Evolutionary conservation across 2,113 vertebrate species (phyloP).

Genomic region (Zosterops japonicus): DNA sequence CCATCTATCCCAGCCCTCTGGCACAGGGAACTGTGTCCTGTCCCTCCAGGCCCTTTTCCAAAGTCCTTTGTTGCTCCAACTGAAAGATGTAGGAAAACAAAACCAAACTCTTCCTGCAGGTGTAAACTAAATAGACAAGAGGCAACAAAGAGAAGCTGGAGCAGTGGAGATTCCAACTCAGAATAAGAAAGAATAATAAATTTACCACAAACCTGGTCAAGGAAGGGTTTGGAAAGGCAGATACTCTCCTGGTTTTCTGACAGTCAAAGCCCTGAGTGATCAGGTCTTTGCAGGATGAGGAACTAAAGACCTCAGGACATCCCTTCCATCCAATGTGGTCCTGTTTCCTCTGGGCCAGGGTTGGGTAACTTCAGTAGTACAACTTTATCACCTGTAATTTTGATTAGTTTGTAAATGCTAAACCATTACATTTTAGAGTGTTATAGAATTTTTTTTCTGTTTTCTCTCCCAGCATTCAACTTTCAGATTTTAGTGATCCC

Average conservation of each 20-base stretch:
- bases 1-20: fast-evolving
- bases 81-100: neutral
- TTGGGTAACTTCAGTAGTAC: too few relatives aligned
- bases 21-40: neutral
- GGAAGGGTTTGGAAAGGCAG: neutral
- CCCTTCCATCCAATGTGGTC: neutral
- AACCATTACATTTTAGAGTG: too few relatives aligned
- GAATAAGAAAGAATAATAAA: neutral
- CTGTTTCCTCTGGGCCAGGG: neutral
- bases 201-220: neutral
- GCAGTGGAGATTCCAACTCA: neutral
- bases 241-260: neutral
- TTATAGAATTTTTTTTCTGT: too few relatives aligned
- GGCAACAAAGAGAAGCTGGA: neutral
- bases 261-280: neutral
- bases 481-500: neutral
- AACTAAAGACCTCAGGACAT: neutral
- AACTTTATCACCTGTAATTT: too few relatives aligned
- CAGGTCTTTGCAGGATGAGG: neutral
- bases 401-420: too few relatives aligned
- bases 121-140: neutral
- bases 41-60: neutral
- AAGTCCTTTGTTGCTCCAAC: neutral
- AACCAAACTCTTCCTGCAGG: neutral
- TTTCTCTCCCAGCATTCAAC: neutral